Evolutionary conservation across 2,888 invertebrate species (phyloP).

Genomic region (Lutraria lutraria): DNA sequence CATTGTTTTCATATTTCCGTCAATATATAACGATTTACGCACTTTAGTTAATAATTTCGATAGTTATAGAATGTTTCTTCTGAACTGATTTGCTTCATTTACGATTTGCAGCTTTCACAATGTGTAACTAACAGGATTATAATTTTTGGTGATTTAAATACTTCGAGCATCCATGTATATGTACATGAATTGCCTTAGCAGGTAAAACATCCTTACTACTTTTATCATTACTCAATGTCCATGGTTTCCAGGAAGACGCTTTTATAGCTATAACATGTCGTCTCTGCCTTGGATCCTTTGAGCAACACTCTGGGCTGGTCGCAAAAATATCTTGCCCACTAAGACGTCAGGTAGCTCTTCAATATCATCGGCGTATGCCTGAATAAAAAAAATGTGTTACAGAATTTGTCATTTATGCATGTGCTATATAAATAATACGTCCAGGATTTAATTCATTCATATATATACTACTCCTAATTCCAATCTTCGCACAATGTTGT

Average conservation of each 20-base stretch:
- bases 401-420: too few relatives aligned
- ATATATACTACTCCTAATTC: too few relatives aligned
- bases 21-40: slow-evolving; percentile 27
- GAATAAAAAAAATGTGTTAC: slow-evolving; percentile 20
- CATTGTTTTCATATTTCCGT: slow-evolving; percentile 42
- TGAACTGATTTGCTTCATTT: neutral
- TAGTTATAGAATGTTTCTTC: slow-evolving; percentile 42
- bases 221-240: slow-evolving; percentile 28
- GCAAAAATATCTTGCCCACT: neutral
- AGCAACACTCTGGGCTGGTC: neutral
- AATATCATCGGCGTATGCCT: slow-evolving; percentile 18
- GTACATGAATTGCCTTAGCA: slow-evolving; percentile 23
- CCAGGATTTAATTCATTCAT: too few relatives aligned
- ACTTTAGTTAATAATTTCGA: slow-evolving; percentile 29
- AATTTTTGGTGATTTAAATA: too few relatives aligned
- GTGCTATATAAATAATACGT: too few relatives aligned
- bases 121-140: slow-evolving; percentile 17
- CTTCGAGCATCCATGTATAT: slow-evolving; percentile 29
- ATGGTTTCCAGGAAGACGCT: neutral
- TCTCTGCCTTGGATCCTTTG: neutral
- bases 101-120: slow-evolving; percentile 33
- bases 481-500: too few relatives aligned
- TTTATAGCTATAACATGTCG: neutral
- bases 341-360: neutral
- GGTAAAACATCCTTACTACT: slow-evolving; percentile 21